Percentiles rank a stretch among this genome's conserved stretches.
phyloP scores from a whole-genome alignment of 2,113 vertebrate species.

The Dunckerocampus dactyliophorus region DNA sequence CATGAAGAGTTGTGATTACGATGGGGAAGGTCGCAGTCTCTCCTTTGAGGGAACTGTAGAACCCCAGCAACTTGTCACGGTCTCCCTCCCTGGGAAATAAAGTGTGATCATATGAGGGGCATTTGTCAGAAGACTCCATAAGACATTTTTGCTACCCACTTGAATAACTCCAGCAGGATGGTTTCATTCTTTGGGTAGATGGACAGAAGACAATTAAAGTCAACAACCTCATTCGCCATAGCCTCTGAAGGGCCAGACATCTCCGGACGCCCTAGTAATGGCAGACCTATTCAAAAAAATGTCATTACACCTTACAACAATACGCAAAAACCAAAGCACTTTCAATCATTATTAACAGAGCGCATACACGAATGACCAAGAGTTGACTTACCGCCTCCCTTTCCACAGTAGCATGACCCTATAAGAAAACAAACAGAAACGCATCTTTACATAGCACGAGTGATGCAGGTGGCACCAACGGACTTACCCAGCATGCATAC shows the following conservation, averaged over 20 bases:
- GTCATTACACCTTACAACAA: background rate
- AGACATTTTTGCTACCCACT: constrained; percentile 28
- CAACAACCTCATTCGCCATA: accelerated
- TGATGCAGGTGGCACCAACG: background rate
- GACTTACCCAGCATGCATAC: constrained; percentile 55
- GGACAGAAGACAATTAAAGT: constrained; percentile 23
- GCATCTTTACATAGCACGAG: background rate
- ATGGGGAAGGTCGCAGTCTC: background rate
- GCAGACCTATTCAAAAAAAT: constrained; percentile 25
- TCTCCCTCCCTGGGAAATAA: constrained; percentile 27
- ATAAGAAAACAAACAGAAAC: background rate
- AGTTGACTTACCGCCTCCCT: constrained; percentile 44
- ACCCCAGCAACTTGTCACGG: background rate
- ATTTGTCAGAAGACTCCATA: background rate
- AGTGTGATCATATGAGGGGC: background rate
- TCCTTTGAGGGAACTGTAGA: background rate
- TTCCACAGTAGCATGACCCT: constrained; percentile 40
- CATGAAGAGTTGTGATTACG: accelerated
- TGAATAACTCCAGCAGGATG: constrained; percentile 46
- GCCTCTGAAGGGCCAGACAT: constrained; percentile 30
- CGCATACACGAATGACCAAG: background rate
- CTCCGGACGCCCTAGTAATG: constrained; percentile 18
- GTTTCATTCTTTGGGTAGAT: constrained; percentile 1
- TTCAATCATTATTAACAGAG: background rate
- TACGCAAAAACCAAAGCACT: background rate